Base-by-base conservation (phyloP, 2,113 vertebrate genomes). In the Delphinapterus leucas region DNA sequence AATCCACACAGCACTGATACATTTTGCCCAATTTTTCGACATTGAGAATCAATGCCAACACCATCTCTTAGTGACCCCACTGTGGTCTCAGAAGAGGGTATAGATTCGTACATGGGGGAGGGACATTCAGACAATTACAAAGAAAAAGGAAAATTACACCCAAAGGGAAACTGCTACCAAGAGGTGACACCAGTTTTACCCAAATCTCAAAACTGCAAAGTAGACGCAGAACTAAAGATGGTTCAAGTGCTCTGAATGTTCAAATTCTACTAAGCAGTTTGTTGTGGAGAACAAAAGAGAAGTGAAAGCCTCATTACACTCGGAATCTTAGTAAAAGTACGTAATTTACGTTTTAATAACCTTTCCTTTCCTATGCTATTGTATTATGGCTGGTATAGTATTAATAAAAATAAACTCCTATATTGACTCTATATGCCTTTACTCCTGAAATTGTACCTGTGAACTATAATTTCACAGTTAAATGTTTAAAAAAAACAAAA, bases 391-490 rank as follows among this genome's bases (percentile, higher is more conserved):
- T 41, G 65, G 6, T 74, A 83, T 74, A 15, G 33, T 61, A 70
- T 73, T 92, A 95, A 88, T 82, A 95, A 97, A 94, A 93, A 86
- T 61, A 71, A 87, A 90, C 36, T 77, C 60, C 28, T 84, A 67
- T 63, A 74, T 83, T 79, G 60, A 55, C 26, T 84, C 26, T 23
- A 18, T 73, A 20, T 68, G 8, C 53, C 53, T 91, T 47, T 67
- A 83, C 15, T 95, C 31, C n/a, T 67, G n/a, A 90, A 97, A 88
- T 0, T 6, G 90, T 96, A 97, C 88, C 97, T 98, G 85, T 47
- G 55, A 77, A 85, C 74, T 92, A 47, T 74, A 94, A 71, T 1
- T 1, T 33, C 31, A 94, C 85, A 90, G 65, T 91, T 96, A 97
- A 97, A 95, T 23, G 63, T 93, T 95, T 36, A 71, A 71, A 28